Evolutionary conservation across 1,140 invertebrate species (phyloP), one percentile per base, ranked within the genome.

Genomic region (Hycleus phaleratus): DNA sequence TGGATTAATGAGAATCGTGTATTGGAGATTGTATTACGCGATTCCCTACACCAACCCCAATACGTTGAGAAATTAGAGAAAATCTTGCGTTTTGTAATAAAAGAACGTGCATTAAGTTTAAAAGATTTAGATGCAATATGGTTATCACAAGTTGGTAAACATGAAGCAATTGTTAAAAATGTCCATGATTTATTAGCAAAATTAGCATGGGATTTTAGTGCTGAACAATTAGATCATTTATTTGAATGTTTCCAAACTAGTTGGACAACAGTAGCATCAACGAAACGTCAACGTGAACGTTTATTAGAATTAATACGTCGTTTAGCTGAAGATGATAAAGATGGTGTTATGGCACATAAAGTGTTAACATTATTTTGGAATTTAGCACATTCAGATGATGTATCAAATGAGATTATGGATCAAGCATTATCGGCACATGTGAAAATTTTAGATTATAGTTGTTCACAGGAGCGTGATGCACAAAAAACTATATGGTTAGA

Each of bases 41-140:
- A 98, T 76, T 97, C 93, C 8, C 79, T 98, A 43, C 96, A 98
- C 79, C 95, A 98, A 71, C 95, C 95, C 2, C 93, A 95, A 71
- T 98, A 98, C 76, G 96, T 98, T 25, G 96, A 98, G 69, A 96
- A 97, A 70, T 75, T 98, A 63, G 96, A 98, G 71, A 98, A 97
- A 79, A 97, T 98, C 70, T 81, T 97, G 57, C 83, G 95, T 50
- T 98, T 97, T 77, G 88, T 97, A 68, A 96, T 97, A 60, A 97
- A 97, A 77, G 93, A 96, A 73, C 88, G 91, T 66, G 88, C 93
- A 7, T 76, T 98, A 26, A 94, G 93, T 7, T 78, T 93, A 25
- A 85, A 89, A 58, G 95, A 98, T 74, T 78, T 98, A 51, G 95
- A 98, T 73, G 90, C 90, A 10, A 88, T 98, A 46, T 98, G 95